Conservation (phyloP, 2,797 vertebrate genomes). For the Sebastes wilsoni region DNA sequence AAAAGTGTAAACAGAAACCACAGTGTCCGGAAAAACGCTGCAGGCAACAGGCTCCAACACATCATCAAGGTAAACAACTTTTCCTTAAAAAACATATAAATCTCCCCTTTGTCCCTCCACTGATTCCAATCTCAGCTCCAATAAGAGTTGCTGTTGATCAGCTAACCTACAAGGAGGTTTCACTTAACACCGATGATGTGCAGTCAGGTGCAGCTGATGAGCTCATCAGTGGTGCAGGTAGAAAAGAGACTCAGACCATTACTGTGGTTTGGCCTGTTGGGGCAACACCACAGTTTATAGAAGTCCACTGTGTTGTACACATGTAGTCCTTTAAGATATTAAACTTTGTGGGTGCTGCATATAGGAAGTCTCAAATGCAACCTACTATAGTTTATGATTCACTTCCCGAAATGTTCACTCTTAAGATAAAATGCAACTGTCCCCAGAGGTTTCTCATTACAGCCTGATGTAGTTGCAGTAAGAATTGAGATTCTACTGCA, state of each 20-base stretch:
- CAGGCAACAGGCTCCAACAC: not conserved
- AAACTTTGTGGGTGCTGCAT: not conserved
- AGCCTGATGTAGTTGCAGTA: not conserved
- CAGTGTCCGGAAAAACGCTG: not conserved
- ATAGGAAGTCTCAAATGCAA: not conserved
- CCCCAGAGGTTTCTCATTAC: not conserved
- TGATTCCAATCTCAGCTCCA: not conserved
- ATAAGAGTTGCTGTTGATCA: not conserved
- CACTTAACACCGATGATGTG: not conserved
- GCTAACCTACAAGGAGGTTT: not conserved
- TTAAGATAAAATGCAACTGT: not conserved
- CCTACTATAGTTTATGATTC: not conserved
- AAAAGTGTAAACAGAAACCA: not conserved
- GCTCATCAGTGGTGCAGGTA: not conserved
- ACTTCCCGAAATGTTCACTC: not conserved
- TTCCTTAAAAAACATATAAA: not conserved
- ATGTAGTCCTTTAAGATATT: not conserved
- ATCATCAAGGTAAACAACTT: not conserved
- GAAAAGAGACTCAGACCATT: not conserved
- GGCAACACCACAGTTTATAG: not conserved
- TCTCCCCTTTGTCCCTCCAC: not conserved
- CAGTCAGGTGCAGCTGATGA: constrained; percentile 7
- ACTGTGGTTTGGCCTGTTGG: not conserved
- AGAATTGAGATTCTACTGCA: not conserved
- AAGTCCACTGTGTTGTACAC: not conserved